Evolutionary conservation across 2,888 invertebrate species (phyloP).

Genomic region (Cephus pygmeus): DNA sequence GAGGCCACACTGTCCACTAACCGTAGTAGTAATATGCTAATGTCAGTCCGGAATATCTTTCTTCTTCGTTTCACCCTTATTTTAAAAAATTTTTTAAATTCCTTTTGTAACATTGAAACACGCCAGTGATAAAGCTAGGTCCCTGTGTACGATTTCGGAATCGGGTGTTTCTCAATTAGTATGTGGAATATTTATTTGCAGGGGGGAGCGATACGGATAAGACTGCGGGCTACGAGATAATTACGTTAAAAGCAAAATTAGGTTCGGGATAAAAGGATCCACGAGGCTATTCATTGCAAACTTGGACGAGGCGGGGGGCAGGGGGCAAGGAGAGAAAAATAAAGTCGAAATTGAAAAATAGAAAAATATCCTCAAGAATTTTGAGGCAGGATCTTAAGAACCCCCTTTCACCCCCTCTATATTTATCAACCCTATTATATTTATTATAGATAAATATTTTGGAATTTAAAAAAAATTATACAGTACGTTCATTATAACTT

Average conservation of each 20-base stretch:
- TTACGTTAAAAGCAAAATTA: conserved; percentile 7
- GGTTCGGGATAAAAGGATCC: conserved; percentile 5
- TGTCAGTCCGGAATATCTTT: neutral
- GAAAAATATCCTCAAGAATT: neutral
- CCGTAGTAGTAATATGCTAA: conserved; percentile 18
- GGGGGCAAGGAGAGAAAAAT: neutral
- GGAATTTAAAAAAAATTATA: neutral
- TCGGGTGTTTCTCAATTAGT: conserved; percentile 20
- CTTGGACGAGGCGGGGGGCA: neutral
- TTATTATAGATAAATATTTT: neutral
- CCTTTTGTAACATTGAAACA: conserved; percentile 12
- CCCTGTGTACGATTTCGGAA: conserved; percentile 11
- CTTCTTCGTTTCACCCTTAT: neutral
- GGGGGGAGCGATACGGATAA: neutral
- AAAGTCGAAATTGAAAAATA: neutral
- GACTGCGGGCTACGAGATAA: neutral
- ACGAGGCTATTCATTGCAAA: neutral
- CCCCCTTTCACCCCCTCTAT: neutral
- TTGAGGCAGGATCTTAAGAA: neutral
- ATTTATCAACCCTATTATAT: neutral
- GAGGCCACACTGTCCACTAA: neutral
- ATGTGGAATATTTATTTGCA: conserved; percentile 15
- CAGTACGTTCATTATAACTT: neutral
- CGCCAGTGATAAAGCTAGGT: conserved; percentile 21
- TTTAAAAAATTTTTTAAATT: neutral